These are phyloP conservation scores for Seladonia tumulorum DNA, from an alignment of 2,888 invertebrate genomes.

Conservation along the genomic window DNA sequence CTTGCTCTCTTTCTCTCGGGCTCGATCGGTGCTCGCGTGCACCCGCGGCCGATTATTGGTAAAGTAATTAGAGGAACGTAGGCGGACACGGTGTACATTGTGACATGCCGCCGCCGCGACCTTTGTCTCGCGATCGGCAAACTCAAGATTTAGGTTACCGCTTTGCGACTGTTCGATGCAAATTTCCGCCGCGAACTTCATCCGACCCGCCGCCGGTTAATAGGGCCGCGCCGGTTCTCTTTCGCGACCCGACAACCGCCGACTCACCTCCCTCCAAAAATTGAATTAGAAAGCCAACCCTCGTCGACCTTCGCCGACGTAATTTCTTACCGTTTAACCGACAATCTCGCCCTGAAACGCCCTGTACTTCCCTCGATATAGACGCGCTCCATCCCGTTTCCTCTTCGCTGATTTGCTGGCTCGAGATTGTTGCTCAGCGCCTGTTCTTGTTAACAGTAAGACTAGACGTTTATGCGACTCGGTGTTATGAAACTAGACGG, in stretches of 20 bases:
- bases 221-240: background rate
- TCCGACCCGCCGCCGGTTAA: slow-evolving; percentile 26
- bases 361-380: background rate
- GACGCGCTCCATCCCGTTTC: background rate
- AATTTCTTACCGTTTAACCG: background rate
- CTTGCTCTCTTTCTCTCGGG: background rate
- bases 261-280: background rate
- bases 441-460: background rate
- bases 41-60: slow-evolving; percentile 70
- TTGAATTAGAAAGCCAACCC: slow-evolving; percentile 5
- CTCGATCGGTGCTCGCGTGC: slow-evolving; percentile 66
- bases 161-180: slow-evolving; percentile 51
- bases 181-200: slow-evolving; percentile 36
- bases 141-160: slow-evolving; percentile 65
- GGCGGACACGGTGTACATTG: slow-evolving; percentile 52
- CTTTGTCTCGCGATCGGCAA: slow-evolving; percentile 62
- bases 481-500: too few species aligned
- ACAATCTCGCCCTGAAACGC: background rate
- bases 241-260: background rate
- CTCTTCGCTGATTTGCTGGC: background rate
- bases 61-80: slow-evolving; percentile 71
- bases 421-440: background rate
- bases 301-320: background rate
- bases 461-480: too few species aligned
- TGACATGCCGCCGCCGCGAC: slow-evolving; percentile 52